These are phyloP conservation scores for Ochropleura leucogaster DNA, from an alignment of 2,888 invertebrate species.

Conservation along the genomic window DNA sequence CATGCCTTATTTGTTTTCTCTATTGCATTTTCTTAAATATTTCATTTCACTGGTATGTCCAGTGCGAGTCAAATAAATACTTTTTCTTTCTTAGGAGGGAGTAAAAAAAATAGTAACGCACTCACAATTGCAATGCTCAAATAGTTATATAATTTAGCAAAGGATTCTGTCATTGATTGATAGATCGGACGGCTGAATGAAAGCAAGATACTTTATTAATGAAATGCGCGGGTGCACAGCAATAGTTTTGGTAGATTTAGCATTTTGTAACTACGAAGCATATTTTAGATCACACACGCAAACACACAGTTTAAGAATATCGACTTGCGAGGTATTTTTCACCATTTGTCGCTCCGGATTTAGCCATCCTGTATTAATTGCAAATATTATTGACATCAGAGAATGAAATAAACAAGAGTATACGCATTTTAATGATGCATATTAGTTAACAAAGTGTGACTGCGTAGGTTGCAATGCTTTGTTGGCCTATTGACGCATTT, in stretches of 20 bases:
- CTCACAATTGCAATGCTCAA: constrained; percentile 7
- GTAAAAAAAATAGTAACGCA: background rate
- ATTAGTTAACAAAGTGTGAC: background rate
- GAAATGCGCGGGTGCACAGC: background rate
- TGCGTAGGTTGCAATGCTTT: background rate
- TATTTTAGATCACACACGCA: background rate
- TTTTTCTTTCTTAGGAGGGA: no score
- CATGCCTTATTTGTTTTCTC: no score
- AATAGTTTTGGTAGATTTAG: background rate
- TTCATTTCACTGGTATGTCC: no score
- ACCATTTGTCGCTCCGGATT: background rate
- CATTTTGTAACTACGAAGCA: background rate
- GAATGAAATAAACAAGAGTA: background rate
- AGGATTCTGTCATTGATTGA: background rate
- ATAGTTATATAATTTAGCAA: background rate
- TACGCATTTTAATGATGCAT: background rate
- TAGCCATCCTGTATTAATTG: background rate
- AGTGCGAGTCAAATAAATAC: background rate
- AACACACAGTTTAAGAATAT: background rate
- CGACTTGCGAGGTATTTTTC: background rate
- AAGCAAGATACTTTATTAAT: background rate
- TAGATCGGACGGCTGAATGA: background rate
- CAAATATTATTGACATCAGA: background rate
- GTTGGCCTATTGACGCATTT: background rate
- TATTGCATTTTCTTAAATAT: no score